phyloP scores from a whole-genome alignment of 2,113 vertebrate species.

The Fulica atra region DNA sequence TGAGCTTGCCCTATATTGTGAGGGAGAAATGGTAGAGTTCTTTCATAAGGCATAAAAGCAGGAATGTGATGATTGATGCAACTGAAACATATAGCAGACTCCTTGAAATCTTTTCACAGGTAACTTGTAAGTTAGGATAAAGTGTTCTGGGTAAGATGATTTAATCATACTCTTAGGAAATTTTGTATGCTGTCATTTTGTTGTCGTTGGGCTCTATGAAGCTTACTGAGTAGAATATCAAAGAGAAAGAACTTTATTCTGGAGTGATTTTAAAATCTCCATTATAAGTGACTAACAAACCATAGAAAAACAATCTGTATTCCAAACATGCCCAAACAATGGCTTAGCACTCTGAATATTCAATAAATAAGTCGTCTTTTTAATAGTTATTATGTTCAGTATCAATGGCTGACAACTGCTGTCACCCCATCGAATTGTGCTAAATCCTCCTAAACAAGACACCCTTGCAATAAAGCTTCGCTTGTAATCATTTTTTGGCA shows the following conservation, averaged over 20 bases:
- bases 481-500: conserved; percentile 56
- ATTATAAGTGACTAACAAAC: background rate
- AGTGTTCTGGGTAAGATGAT: background rate
- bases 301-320: background rate
- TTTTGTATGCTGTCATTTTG: background rate
- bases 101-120: background rate
- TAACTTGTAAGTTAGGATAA: background rate
- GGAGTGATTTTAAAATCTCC: background rate
- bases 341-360: background rate
- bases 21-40: background rate
- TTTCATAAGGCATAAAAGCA: background rate
- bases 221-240: background rate
- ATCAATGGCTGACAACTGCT: conserved; percentile 61
- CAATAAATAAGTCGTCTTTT: conserved; percentile 37
- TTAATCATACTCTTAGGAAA: background rate
- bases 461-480: conserved; percentile 55
- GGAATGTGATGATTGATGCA: background rate
- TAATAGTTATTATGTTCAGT: conserved; percentile 34
- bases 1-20: background rate
- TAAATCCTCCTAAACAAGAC: conserved; percentile 66
- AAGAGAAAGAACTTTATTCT: background rate
- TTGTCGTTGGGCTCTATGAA: background rate
- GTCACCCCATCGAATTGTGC: conserved; percentile 21
- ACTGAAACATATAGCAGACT: background rate
- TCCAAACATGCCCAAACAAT: background rate